Conservation (phyloP, 2,113 vertebrate species). For the Labeo rohita region DNA sequence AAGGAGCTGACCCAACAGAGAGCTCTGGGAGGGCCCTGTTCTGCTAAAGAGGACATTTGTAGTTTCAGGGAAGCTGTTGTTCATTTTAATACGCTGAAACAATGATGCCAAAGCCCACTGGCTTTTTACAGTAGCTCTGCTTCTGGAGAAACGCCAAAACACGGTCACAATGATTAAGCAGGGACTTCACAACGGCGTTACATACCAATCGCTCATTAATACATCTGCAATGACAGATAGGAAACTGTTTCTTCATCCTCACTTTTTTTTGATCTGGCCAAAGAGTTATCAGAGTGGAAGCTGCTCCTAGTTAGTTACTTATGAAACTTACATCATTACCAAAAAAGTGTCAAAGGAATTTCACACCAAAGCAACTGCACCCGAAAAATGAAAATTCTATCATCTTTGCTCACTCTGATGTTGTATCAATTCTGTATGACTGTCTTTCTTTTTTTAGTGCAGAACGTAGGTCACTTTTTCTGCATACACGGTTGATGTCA, state of each 20-base stretch:
- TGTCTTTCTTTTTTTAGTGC: not conserved
- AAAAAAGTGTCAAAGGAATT: not conserved
- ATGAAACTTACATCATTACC: conserved; percentile 14
- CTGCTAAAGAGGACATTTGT: conserved; percentile 47
- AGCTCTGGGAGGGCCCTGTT: conserved; percentile 32
- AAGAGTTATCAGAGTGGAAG: not conserved
- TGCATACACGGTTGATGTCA: not conserved
- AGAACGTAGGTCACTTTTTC: not conserved
- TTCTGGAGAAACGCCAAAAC: conserved; percentile 20
- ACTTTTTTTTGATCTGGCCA: not conserved
- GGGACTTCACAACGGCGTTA: conserved; percentile 7
- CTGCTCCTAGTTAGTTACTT: not conserved
- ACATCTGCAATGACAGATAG: conserved; percentile 4
- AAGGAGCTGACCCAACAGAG: conserved; percentile 40
- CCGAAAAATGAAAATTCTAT: not conserved
- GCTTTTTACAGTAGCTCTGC: conserved; percentile 25
- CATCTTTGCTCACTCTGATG: not conserved
- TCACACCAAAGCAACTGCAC: not conserved
- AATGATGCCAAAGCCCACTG: conserved; percentile 37
- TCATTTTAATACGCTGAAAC: conserved; percentile 32
- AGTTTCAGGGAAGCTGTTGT: conserved; percentile 17
- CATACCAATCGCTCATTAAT: not conserved
- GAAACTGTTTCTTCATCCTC: not conserved
- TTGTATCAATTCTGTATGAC: not conserved
- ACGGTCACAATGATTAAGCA: conserved; percentile 12